These are phyloP conservation scores for Distichodus sexfasciatus DNA, from an alignment of 2,797 vertebrate species.

Conservation along the genomic window DNA sequence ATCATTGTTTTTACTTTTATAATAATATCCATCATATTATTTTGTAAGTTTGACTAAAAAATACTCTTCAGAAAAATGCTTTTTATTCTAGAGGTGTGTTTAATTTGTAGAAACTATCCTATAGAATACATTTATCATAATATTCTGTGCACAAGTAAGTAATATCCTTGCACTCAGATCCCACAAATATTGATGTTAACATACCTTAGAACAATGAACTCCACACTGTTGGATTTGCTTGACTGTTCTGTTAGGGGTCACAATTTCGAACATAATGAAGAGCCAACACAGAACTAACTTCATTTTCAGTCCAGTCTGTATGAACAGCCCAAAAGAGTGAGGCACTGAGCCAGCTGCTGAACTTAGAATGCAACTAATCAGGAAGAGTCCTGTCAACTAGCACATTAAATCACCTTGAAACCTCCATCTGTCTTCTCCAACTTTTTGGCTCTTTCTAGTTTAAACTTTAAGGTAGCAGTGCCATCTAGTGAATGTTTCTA, in stretches of 20 bases:
- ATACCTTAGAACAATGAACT: constrained; percentile 2
- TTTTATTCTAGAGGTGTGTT: neutral
- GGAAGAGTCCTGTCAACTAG: neutral
- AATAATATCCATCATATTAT: no score
- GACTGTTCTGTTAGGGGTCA: neutral
- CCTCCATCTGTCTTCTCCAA: neutral
- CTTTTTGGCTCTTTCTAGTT: neutral
- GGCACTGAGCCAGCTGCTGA: neutral
- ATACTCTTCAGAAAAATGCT: no score
- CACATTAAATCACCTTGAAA: neutral
- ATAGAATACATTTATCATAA: neutral
- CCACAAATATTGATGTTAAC: neutral
- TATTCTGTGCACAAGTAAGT: no score
- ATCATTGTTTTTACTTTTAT: no score
- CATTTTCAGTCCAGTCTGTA: neutral
- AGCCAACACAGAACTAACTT: neutral
- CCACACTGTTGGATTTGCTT: constrained; percentile 2
- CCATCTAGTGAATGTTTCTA: constrained; percentile 33
- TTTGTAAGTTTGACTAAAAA: no score
- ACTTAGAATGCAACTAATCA: neutral
- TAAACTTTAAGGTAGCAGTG: neutral
- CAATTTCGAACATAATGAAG: neutral
- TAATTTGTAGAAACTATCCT: neutral
- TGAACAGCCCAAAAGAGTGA: no score
- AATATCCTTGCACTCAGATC: neutral